These are phyloP conservation scores for Lacerta agilis DNA, from an alignment of 2,797 vertebrate species.

Conservation along the genomic window DNA sequence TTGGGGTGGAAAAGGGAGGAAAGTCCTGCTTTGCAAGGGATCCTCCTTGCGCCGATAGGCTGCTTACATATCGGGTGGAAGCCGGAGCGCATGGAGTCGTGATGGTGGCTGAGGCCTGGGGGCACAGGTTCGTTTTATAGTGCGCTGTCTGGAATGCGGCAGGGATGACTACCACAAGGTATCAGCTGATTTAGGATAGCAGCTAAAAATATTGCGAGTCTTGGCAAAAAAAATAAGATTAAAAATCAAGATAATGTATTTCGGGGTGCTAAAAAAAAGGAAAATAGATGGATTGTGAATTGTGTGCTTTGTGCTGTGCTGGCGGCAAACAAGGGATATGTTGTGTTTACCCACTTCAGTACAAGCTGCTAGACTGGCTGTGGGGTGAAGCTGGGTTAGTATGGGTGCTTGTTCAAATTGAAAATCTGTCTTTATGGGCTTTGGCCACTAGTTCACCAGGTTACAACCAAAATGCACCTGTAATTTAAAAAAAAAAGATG, in stretches of 20 bases:
- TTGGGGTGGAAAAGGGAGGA: too few relatives aligned
- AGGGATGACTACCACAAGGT: neutral
- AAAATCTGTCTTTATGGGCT: neutral
- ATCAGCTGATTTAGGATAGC: constrained; percentile 1
- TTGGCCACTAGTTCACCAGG: too few relatives aligned
- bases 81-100: neutral
- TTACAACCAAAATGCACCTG: neutral
- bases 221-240: neutral
- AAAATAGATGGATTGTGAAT: neutral
- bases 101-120: neutral
- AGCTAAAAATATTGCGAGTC: neutral
- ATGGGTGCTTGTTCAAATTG: neutral
- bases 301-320: neutral
- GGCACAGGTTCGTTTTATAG: neutral
- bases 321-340: neutral
- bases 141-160: neutral
- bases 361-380: neutral
- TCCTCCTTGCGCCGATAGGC: too few relatives aligned
- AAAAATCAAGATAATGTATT: neutral
- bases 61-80: too few relatives aligned
- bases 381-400: neutral
- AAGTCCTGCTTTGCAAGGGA: too few relatives aligned
- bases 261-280: neutral
- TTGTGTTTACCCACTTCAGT: neutral
- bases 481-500: neutral